Percentiles rank a stretch among this genome's conserved stretches.
These are phyloP conservation scores for Hippocampus zosterae DNA, from an alignment of 2,113 vertebrate genomes.

Conservation along the genomic window DNA sequence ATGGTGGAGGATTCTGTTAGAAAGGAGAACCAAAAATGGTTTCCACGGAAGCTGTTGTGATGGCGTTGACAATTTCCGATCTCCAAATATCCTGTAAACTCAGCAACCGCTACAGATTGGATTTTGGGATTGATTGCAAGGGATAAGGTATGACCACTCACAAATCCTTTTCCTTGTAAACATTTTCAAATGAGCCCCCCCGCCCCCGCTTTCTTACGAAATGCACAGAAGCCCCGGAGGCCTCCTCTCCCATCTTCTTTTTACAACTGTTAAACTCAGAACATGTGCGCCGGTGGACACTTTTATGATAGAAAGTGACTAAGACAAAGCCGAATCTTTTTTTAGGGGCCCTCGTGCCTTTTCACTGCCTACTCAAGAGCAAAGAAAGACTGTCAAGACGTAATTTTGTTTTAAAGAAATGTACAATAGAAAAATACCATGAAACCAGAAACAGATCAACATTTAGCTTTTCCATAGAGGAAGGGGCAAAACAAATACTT, in stretches of 20 bases:
- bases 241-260: conserved; percentile 2
- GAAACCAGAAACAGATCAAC: conserved; percentile 1
- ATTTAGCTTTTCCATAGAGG: conserved; percentile 4
- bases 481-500: conserved; percentile 12
- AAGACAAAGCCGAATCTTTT: conserved; percentile 21
- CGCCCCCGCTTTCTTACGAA: background rate
- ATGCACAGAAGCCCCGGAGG: conserved; percentile 14
- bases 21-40: background rate
- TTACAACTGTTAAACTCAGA: conserved; percentile 9
- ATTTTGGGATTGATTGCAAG: conserved; percentile 5
- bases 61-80: conserved; percentile 56
- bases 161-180: conserved; percentile 13
- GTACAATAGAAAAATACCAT: background rate
- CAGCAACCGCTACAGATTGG: conserved; percentile 39
- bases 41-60: conserved; percentile 23
- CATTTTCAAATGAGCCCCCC: conserved; percentile 9
- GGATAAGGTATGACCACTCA: conserved; percentile 1
- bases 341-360: background rate
- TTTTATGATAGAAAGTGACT: conserved; percentile 21
- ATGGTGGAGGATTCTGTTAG: background rate
- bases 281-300: conserved; percentile 18
- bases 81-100: conserved; percentile 48
- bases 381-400: background rate
- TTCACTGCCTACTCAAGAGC: conserved; percentile 13
- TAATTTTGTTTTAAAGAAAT: conserved; percentile 3